phyloP scores from a whole-genome alignment of 2,113 vertebrate species.

The Neofelis nebulosa region DNA sequence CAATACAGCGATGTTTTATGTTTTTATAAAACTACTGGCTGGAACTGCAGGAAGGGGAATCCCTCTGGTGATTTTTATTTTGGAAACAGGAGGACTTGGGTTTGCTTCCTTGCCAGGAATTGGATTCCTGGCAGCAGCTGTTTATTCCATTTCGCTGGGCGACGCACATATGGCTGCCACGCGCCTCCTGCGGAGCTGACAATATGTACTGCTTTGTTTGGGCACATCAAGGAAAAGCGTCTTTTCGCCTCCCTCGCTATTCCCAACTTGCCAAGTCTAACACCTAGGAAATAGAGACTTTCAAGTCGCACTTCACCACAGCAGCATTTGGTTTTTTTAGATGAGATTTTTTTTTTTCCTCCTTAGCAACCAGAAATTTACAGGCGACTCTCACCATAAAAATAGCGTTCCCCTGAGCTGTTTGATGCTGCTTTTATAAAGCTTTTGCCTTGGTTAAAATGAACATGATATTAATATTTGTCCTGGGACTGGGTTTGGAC shows the following conservation, averaged over 20 bases:
- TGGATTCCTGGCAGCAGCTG: slow-evolving; percentile 84
- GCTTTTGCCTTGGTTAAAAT: slow-evolving; percentile 74
- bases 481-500: slow-evolving; percentile 59
- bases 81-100: slow-evolving; percentile 74
- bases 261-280: slow-evolving; percentile 79
- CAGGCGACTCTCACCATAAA: slow-evolving; percentile 52
- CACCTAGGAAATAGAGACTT: slow-evolving; percentile 78
- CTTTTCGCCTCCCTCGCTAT: slow-evolving; percentile 46
- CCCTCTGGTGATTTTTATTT: slow-evolving; percentile 82
- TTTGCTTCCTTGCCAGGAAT: slow-evolving; percentile 80
- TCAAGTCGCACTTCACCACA: slow-evolving; percentile 36
- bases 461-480: slow-evolving; percentile 78
- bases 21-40: slow-evolving; percentile 80
- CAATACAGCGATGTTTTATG: slow-evolving; percentile 65
- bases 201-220: slow-evolving; percentile 75
- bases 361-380: slow-evolving; percentile 70
- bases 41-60: slow-evolving; percentile 75
- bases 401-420: slow-evolving; percentile 65
- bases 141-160: slow-evolving; percentile 77
- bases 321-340: slow-evolving; percentile 46
- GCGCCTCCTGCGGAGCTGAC: slow-evolving; percentile 78
- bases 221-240: slow-evolving; percentile 65
- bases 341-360: slow-evolving; percentile 25
- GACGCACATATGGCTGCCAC: slow-evolving; percentile 72
- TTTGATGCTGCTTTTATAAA: slow-evolving; percentile 40